Evolutionary conservation across 2,113 vertebrate genomes (phyloP).

Genomic region (Electrona antarctica): DNA sequence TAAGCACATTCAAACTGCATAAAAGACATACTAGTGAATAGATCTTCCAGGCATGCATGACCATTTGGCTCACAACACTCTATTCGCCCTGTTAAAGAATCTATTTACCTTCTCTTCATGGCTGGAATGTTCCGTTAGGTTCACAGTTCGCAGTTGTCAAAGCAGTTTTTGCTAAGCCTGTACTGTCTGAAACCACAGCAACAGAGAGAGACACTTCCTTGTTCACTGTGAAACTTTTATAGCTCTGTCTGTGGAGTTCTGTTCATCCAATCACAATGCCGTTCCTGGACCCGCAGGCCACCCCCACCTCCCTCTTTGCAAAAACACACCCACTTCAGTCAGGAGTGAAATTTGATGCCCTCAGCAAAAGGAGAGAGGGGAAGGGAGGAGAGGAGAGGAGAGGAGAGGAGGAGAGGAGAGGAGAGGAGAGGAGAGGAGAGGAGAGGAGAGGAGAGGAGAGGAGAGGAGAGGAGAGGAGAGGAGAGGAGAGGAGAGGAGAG

Average conservation of each 20-base stretch:
- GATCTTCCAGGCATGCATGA: not conserved
- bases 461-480: not conserved
- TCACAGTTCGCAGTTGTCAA: slow-evolving; percentile 28
- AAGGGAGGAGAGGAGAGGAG: not conserved
- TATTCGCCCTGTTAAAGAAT: not conserved
- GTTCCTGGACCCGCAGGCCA: slow-evolving; percentile 50
- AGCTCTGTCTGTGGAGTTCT: slow-evolving; percentile 42
- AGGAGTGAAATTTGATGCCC: slow-evolving; percentile 47
- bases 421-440: not conserved
- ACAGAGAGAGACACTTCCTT: slow-evolving; percentile 68
- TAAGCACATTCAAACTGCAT: no score
- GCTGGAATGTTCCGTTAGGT: slow-evolving; percentile 48
- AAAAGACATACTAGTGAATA: not conserved
- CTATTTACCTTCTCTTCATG: slow-evolving; percentile 82
- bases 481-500: not conserved
- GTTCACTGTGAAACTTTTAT: slow-evolving; percentile 64
- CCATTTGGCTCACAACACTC: not conserved
- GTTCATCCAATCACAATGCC: slow-evolving; percentile 66
- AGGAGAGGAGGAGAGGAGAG: not conserved
- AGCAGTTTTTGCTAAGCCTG: slow-evolving; percentile 24
- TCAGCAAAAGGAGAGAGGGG: slow-evolving; percentile 32
- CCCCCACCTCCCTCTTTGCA: slow-evolving; percentile 17
- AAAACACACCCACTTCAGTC: slow-evolving; percentile 42
- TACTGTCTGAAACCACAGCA: slow-evolving; percentile 40
- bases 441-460: not conserved